Evolutionary conservation across 2,888 invertebrate species (phyloP).

Genomic region (Pollenia angustigena): DNA sequence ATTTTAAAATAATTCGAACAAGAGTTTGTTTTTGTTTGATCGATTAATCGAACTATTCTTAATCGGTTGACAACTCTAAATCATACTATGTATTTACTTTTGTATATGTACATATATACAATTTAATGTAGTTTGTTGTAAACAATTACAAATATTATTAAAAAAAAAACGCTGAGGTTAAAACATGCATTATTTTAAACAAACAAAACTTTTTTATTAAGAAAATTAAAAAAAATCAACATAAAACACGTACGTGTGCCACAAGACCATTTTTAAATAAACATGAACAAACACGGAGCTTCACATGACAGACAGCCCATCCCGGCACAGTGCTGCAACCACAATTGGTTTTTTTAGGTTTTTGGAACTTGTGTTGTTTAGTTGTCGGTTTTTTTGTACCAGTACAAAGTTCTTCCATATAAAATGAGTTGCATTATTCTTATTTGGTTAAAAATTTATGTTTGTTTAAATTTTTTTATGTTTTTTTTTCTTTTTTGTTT

Average conservation of each 20-base stretch:
- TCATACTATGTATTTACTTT: too few relatives aligned
- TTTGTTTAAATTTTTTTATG: constrained; percentile 21
- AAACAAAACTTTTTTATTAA: background rate
- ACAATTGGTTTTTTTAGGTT: background rate
- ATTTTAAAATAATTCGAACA: too few relatives aligned
- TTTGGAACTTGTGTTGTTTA: background rate
- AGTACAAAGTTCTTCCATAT: constrained; percentile 64
- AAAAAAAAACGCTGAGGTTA: constrained; percentile 24
- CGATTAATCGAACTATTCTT: too few relatives aligned
- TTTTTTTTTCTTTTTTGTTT: background rate
- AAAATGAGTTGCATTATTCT: constrained; percentile 46
- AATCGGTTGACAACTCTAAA: too few relatives aligned
- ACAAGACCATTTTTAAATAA: constrained; percentile 61
- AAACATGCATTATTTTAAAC: constrained; percentile 25
- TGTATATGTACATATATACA: background rate
- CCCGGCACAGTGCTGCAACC: constrained; percentile 21
- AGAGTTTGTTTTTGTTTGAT: too few relatives aligned
- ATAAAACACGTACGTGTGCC: constrained; percentile 65
- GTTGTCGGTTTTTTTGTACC: constrained; percentile 46
- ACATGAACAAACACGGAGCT: constrained; percentile 37
- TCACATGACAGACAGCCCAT: constrained; percentile 4
- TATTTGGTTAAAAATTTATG: constrained; percentile 52
- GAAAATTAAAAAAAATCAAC: constrained; percentile 5
- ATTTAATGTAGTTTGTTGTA: constrained; percentile 40
- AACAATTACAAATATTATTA: constrained; percentile 54